Percentiles rank a stretch among this genome's conserved stretches.
phyloP scores from a whole-genome alignment of 2,113 vertebrate genomes.

The Heptranchias perlo region DNA sequence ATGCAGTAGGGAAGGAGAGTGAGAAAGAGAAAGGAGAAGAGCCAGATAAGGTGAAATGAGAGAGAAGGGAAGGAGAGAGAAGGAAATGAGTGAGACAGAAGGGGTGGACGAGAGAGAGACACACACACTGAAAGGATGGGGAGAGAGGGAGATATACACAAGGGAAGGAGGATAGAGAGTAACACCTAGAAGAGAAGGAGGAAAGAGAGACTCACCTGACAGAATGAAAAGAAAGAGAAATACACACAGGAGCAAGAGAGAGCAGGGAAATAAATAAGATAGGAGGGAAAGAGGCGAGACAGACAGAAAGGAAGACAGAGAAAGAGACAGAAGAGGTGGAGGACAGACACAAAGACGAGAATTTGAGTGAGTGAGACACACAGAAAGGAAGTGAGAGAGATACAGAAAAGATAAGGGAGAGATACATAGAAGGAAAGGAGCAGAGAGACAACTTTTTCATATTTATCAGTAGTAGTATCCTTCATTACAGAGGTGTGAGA shows the following conservation, averaged over 20 bases:
- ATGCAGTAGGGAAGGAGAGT: too few relatives aligned
- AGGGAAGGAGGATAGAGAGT: not conserved
- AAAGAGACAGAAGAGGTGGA: too few relatives aligned
- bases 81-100: not conserved
- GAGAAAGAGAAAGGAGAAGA: too few relatives aligned
- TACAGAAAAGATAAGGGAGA: not conserved
- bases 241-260: not conserved
- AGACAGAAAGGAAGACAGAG: too few relatives aligned
- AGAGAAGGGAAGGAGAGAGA: not conserved
- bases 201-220: not conserved
- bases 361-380: not conserved
- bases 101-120: not conserved
- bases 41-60: too few relatives aligned
- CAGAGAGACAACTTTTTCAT: not conserved
- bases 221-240: not conserved
- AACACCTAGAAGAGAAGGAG: not conserved
- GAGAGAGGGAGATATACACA: slow-evolving; percentile 40
- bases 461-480: not conserved
- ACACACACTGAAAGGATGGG: slow-evolving; percentile 13
- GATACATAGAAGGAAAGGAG: not conserved
- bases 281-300: not conserved
- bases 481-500: not conserved
- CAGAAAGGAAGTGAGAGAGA: not conserved
- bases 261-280: not conserved
- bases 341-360: not conserved